Conservation (phyloP, 2,113 vertebrate genomes). For the Microcebus griseorufus region DNA sequence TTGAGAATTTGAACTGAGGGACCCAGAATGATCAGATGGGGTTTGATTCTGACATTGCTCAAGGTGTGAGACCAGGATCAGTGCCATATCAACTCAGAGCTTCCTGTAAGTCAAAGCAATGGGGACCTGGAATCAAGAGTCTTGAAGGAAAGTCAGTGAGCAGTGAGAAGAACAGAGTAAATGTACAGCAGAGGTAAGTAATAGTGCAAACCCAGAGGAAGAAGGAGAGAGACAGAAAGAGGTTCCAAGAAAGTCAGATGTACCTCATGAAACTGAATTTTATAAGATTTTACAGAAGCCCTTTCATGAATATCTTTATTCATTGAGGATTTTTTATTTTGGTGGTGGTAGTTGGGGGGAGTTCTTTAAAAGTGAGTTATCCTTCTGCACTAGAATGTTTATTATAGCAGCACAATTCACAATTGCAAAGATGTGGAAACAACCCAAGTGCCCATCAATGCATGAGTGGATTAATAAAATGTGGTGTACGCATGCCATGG, state of each 20-base stretch:
- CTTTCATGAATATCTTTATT: constrained; percentile 18
- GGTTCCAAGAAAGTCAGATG: neutral
- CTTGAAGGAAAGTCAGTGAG: neutral
- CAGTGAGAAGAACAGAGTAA: neutral
- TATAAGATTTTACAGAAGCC: neutral
- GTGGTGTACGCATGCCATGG: no score
- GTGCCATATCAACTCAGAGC: neutral
- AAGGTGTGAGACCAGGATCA: neutral
- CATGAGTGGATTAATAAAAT: no score
- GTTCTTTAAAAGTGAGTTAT: neutral
- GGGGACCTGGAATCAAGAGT: neutral
- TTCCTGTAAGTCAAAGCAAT: neutral
- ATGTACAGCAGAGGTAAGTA: accelerated
- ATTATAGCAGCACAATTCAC: no score
- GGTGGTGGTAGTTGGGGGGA: no score
- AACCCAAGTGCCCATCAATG: no score
- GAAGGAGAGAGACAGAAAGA: neutral
- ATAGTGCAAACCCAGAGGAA: neutral
- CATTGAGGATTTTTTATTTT: neutral
- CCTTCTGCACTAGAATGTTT: no score
- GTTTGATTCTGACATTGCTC: neutral
- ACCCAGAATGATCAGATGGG: neutral
- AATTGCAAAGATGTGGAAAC: no score
- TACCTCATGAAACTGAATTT: neutral
- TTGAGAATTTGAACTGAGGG: neutral